Evolutionary conservation across 2,113 vertebrate genomes (phyloP), one percentile per base, ranked within the genome.

Genomic region (Chitala chitala): DNA sequence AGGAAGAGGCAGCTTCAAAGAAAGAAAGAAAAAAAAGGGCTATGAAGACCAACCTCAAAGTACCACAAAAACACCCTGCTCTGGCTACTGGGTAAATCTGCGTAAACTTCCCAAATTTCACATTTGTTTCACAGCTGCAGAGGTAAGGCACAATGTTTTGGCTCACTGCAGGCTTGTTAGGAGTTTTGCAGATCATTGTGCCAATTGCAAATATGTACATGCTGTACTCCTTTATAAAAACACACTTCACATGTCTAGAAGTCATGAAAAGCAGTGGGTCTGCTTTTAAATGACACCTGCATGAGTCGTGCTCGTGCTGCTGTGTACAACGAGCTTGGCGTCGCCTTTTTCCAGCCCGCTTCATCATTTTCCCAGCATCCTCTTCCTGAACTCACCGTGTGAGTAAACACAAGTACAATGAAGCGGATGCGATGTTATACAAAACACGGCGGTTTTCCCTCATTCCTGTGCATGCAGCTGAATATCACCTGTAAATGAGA

Each of bases 401-500:
- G 69, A 69, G 54, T 42, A 76, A 69, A 71, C 42, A 68, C 17
- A 38, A 64, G 24, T 31, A 56, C 55, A 71, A 69, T 75, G 59
- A 75, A 54, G 69, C 17, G 42, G 36, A 33, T 53, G 31, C 66
- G 38, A 42, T 70, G 40, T 53, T 44, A 44, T 61, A 69, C 22
- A 8, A 69, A 69, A 70, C 59, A 24, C 66, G 29, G 51, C 5
- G 40, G 38, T 44, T 46, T 69, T 70, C 20, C 15, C 44, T 46
- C 44, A 46, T 12, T 12, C 5, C 44, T 12, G 17, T 26, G 64
- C 12, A 42, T 68, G 42, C 17, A 29, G 17, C 59, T 63, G 77
- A 83, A 79, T 79, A 74, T 83, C 76, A 76, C 72, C 78, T 74
- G 76, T 80, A 80, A 83, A 76, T 77, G 78, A 80, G 82, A 80